Percentiles rank a stretch among this genome's conserved stretches.
phyloP scores from a whole-genome alignment of 2,113 vertebrate species.

The Penelope pileata region DNA sequence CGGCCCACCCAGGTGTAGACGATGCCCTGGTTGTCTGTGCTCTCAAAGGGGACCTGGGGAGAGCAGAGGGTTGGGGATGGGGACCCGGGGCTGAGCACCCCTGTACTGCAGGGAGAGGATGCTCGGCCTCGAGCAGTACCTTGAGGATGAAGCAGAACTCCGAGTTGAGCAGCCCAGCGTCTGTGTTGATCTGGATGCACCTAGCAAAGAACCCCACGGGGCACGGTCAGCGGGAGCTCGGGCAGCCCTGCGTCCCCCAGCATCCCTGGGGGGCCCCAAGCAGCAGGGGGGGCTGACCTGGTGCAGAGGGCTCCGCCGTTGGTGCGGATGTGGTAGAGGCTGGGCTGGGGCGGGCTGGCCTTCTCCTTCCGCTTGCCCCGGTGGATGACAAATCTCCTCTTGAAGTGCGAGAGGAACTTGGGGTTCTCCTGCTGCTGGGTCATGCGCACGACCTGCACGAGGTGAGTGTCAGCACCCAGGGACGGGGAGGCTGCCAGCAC shows the following conservation, averaged over 20 bases:
- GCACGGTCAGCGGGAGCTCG: fast-evolving
- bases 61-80: not conserved
- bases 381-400: constrained; percentile 97
- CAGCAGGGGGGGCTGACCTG: constrained; percentile 74
- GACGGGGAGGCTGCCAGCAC: not conserved
- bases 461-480: not conserved
- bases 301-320: constrained; percentile 96
- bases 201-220: constrained; percentile 45
- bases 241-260: fast-evolving
- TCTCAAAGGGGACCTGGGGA: constrained; percentile 94
- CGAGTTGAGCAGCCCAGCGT: constrained; percentile 92
- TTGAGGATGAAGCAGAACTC: constrained; percentile 99
- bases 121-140: constrained; percentile 65
- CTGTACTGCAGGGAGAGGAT: not conserved
- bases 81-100: not conserved
- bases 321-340: constrained; percentile 95
- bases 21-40: constrained; percentile 95
- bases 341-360: constrained; percentile 85
- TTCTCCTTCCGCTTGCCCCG: constrained; percentile 90
- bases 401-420: constrained; percentile 98
- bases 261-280: not conserved
- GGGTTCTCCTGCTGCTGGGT: constrained; percentile 99
- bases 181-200: constrained; percentile 95
- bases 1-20: constrained; percentile 98
- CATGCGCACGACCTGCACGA: constrained; percentile 92